These are phyloP conservation scores for Manis crassicaudata DNA, from an alignment of 2,797 vertebrate species.

Conservation along the genomic window DNA sequence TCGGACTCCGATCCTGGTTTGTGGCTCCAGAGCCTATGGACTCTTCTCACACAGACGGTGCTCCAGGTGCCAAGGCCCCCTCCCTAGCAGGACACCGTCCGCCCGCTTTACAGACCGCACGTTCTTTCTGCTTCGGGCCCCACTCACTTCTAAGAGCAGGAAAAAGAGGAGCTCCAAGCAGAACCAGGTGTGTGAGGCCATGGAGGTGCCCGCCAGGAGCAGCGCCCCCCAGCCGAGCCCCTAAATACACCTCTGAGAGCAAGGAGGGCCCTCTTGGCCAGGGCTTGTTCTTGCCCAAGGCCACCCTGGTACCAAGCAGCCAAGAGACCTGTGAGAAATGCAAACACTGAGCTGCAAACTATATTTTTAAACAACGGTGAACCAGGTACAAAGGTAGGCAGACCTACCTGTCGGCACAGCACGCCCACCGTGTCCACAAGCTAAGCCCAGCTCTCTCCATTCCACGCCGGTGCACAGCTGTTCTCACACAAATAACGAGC, in stretches of 20 bases:
- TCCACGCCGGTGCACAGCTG: not conserved
- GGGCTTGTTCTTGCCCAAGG: not conserved
- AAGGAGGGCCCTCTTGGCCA: not conserved
- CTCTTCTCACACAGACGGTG: not conserved
- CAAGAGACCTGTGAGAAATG: not conserved
- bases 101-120: not conserved
- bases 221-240: not conserved
- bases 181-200: not conserved
- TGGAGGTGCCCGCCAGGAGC: accelerated
- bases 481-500: not conserved
- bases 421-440: not conserved
- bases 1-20: no score
- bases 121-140: not conserved
- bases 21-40: not conserved
- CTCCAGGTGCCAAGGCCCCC: not conserved
- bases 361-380: not conserved
- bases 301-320: not conserved
- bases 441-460: not conserved
- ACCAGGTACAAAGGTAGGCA: not conserved
- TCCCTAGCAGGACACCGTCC: not conserved
- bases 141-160: not conserved
- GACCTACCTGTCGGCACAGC: not conserved
- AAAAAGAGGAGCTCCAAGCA: not conserved
- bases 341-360: not conserved
- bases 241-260: accelerated